These are phyloP conservation scores for Hololepta plana DNA, from an alignment of 2,888 invertebrate species.

Conservation along the genomic window DNA sequence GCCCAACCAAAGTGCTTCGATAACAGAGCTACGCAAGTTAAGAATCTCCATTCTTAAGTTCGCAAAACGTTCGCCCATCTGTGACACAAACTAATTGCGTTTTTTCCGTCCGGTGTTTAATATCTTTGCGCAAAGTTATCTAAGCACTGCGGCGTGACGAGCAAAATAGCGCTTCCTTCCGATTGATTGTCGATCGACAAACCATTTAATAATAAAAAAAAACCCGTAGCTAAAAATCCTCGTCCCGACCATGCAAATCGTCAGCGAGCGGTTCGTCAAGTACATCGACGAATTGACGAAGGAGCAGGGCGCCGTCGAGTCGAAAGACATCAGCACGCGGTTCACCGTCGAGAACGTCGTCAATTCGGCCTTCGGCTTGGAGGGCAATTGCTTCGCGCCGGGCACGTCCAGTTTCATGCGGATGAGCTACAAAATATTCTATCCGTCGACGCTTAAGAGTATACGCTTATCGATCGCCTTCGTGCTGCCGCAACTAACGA, in stretches of 20 bases:
- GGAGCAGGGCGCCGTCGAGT: slow-evolving; percentile 24
- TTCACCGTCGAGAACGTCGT: slow-evolving; percentile 27
- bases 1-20: slow-evolving; percentile 1
- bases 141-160: no score
- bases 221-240: slow-evolving; percentile 26
- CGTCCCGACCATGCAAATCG: slow-evolving; percentile 28
- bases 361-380: slow-evolving; percentile 26
- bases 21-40: no score
- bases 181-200: background rate
- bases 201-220: slow-evolving; percentile 2
- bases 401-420: slow-evolving; percentile 14
- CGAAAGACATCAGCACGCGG: slow-evolving; percentile 23
- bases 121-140: no score
- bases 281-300: slow-evolving; percentile 19
- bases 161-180: no score
- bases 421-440: slow-evolving; percentile 10
- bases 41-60: no score
- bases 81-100: no score
- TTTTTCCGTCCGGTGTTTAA: no score
- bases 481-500: slow-evolving; percentile 8
- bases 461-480: slow-evolving; percentile 6
- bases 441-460: background rate
- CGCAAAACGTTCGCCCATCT: no score
- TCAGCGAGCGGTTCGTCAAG: slow-evolving; percentile 24
- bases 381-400: slow-evolving; percentile 22